A percentile compares a stretch with the other conserved stretches of the same genome.
Conservation (phyloP, 2,888 invertebrate species). For the Prostheceraeus crozeri region DNA sequence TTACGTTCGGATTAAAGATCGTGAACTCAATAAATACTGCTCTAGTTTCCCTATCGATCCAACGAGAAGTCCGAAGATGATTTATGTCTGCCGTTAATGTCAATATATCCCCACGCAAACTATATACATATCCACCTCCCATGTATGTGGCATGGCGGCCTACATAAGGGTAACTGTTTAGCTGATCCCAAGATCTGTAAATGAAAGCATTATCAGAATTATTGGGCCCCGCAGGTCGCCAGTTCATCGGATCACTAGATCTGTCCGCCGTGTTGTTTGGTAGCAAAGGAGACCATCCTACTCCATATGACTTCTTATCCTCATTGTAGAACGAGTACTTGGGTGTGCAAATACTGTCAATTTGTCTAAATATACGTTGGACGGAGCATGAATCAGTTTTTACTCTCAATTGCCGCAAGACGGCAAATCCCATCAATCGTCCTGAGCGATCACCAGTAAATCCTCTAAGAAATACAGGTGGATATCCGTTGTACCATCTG, state of each 20-base stretch:
- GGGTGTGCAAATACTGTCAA: neutral
- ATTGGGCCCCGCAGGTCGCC: constrained; percentile 43
- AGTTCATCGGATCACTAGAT: constrained; percentile 46
- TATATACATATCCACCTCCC: constrained; percentile 59
- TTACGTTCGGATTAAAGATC: constrained; percentile 58
- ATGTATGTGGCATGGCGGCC: constrained; percentile 56
- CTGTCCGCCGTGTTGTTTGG: neutral
- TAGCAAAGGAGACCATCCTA: constrained; percentile 44
- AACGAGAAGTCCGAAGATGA: constrained; percentile 52
- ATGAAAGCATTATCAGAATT: no score
- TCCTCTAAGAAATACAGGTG: constrained; percentile 58
- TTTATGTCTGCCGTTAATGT: constrained; percentile 47
- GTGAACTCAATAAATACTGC: constrained; percentile 61
- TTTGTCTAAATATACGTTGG: neutral
- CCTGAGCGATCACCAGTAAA: constrained; percentile 59
- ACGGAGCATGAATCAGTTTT: constrained; percentile 42
- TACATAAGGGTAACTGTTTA: constrained; percentile 57
- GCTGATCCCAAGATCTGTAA: constrained; percentile 41
- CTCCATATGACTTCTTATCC: constrained; percentile 45
- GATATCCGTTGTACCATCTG: constrained; percentile 59
- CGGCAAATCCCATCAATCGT: constrained; percentile 60
- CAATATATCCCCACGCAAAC: constrained; percentile 49
- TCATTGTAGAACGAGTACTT: constrained; percentile 43
- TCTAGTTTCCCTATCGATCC: constrained; percentile 59
- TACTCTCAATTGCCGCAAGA: constrained; percentile 59